These are phyloP conservation scores for Vultur gryphus DNA, from an alignment of 2,797 vertebrate genomes.

Conservation along the genomic window DNA sequence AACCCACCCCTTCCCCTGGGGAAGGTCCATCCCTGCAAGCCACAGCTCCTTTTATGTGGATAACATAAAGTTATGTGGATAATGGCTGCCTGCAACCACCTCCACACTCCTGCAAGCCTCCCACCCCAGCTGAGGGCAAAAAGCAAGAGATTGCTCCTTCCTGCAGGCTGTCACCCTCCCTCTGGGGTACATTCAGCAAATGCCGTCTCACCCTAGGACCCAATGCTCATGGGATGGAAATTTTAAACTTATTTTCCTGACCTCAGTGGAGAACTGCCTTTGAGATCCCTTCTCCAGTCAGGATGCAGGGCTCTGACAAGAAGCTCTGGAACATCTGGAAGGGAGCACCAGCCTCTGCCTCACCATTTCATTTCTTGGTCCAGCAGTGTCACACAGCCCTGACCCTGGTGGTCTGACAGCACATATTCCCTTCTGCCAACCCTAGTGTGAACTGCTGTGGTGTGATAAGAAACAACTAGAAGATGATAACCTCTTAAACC, in stretches of 20 bases:
- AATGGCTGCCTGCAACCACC: background rate
- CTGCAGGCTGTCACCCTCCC: background rate
- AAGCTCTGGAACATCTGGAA: background rate
- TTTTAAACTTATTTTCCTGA: background rate
- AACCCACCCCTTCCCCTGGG: background rate
- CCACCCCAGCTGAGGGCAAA: background rate
- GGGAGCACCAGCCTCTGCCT: background rate
- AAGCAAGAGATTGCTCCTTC: background rate
- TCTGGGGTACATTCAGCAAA: background rate
- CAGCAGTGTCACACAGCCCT: background rate
- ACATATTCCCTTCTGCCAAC: background rate
- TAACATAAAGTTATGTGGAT: background rate
- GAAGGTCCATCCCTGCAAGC: background rate
- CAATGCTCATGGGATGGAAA: background rate
- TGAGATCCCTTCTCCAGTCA: background rate
- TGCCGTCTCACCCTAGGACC: background rate
- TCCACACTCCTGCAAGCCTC: background rate
- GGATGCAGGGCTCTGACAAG: background rate
- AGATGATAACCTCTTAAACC: background rate
- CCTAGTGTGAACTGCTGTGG: background rate
- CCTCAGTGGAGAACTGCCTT: background rate
- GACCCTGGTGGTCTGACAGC: background rate
- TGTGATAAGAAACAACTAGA: background rate
- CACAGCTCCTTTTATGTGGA: background rate
- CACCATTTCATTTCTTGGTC: background rate